Conservation (phyloP, 2,888 invertebrate genomes). For the Hirtodrosophila duncani region DNA sequence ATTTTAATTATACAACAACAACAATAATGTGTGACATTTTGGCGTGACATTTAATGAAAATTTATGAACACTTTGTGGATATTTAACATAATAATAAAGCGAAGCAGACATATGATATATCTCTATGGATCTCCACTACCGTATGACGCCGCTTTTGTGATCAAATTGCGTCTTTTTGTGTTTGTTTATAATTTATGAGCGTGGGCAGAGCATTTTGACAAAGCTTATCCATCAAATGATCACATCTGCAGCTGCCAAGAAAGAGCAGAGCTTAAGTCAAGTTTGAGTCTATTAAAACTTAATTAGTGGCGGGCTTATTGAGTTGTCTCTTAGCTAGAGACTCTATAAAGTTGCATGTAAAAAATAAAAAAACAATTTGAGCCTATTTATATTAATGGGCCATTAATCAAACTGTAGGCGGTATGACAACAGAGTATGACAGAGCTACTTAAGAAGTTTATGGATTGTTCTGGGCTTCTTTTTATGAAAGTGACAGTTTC, state of each 20-base stretch:
- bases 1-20: conserved; percentile 56
- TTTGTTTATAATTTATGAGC: conserved; percentile 46
- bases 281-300: conserved; percentile 50
- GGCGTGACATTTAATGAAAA: conserved; percentile 52
- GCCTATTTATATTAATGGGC: too few relatives aligned
- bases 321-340: conserved; percentile 33
- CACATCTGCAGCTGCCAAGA: conserved; percentile 31
- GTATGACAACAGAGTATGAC: conserved; percentile 30
- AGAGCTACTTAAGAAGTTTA: conserved; percentile 32
- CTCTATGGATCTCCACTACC: conserved; percentile 42
- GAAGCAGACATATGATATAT: conserved; percentile 24
- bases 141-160: conserved; percentile 49
- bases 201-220: conserved; percentile 57
- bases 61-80: conserved; percentile 53
- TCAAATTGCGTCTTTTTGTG: conserved; percentile 22
- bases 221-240: conserved; percentile 54
- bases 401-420: conserved; percentile 34
- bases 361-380: conserved; percentile 46
- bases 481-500: conserved; percentile 3
- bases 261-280: conserved; percentile 27
- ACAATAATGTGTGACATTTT: conserved; percentile 34
- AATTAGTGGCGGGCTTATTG: conserved; percentile 56
- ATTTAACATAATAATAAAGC: conserved; percentile 55
- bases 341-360: conserved; percentile 41
- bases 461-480: conserved; percentile 15